A percentile compares a stretch with the other conserved stretches of the same genome.
These are phyloP conservation scores for Boulengeromyrus knoepffleri DNA, from an alignment of 2,113 vertebrate species.

Conservation along the genomic window DNA sequence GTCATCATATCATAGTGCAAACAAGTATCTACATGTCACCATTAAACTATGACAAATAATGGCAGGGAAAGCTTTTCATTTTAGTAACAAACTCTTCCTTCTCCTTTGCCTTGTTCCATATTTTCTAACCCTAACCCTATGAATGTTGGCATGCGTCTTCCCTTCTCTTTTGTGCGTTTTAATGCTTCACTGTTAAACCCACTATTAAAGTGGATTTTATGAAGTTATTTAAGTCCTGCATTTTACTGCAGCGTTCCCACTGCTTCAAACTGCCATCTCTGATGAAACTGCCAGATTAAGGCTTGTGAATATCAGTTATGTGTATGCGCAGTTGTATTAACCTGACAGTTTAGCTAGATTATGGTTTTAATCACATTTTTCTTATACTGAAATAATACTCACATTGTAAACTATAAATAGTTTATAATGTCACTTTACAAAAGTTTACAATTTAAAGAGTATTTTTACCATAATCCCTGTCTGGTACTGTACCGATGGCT, in stretches of 20 bases:
- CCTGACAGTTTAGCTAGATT: not conserved
- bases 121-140: not conserved
- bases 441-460: not conserved
- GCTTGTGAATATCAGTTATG: not conserved
- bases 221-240: not conserved
- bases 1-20: conserved; percentile 33
- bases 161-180: not conserved
- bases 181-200: not conserved
- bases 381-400: not conserved
- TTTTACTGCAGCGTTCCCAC: not conserved
- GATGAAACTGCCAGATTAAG: not conserved
- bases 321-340: not conserved
- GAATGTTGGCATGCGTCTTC: not conserved
- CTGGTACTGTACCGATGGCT: not conserved
- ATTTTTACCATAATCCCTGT: not conserved
- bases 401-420: not conserved
- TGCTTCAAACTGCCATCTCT: not conserved
- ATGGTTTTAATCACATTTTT: not conserved
- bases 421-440: not conserved
- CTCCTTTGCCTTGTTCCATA: not conserved
- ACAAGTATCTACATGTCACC: not conserved
- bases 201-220: not conserved
- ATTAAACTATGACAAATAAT: not conserved
- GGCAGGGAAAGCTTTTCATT: not conserved
- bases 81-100: not conserved